Evolutionary conservation across 2,888 invertebrate species (phyloP), one percentile per base, ranked within the genome.

Genomic region (Cremastinae sp.): DNA sequence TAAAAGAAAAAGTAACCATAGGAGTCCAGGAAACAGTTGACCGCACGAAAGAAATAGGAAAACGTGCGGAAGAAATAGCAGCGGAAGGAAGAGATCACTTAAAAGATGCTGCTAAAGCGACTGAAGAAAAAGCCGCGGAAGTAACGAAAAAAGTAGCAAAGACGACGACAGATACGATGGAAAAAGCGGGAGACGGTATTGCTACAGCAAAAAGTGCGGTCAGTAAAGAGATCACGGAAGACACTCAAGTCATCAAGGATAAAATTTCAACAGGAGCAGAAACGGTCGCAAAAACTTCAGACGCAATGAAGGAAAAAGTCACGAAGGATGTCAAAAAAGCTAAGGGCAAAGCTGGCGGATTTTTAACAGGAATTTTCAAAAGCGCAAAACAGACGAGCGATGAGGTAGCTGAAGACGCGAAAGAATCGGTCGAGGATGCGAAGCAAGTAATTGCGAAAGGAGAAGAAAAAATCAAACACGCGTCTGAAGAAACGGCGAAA

Each of bases 61-160:
- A 71, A 39, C 68, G 41, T 2, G 83, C 90, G 7, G 90, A 91
- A 90, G 90, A 90, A 90, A 92, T 82, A 90, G 90, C 10, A 90
- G 91, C 81, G 90, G 91, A 45, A 90, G 91, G 86, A 0, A 77
- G 68, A 49, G 70, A 71, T 22, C 8, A 49, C 5, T 35, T 78
- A 7, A 28, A 28, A 28, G 2, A 28, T 10, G 62, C 53, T 1
- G 71, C 51, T 12, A 68, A 41, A 16, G 53, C 70, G 9, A 62
- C 74, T 5, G 73, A 74, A 12, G 65, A 68, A 45, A 66, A 66
- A 58, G 47, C 28, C 2, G 28, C 28, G 28, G 28, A 28, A 3
- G 28, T 28, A 28, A 28, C 28, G 28, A 28, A 28, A 28, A 28
- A 28, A 5, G 28, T 28, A 37, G 53, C 56, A 10, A 51, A 68